Percentiles rank a stretch among this genome's conserved stretches.
phyloP scores from a whole-genome alignment of 2,797 vertebrate genomes.

The Hirundo rustica region DNA sequence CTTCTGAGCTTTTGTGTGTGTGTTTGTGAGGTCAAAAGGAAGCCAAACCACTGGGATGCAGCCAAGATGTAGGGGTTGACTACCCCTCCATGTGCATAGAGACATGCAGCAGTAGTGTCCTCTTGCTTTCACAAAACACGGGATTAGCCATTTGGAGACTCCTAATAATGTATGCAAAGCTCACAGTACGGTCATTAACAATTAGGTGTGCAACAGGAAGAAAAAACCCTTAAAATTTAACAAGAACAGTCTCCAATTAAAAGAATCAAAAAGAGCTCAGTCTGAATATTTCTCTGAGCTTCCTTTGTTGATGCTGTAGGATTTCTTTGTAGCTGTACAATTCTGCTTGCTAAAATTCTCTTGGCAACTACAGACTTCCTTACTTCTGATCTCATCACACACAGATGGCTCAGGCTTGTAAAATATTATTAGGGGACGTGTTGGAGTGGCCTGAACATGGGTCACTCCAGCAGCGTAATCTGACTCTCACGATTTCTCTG shows the following conservation, averaged over 20 bases:
- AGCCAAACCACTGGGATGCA: not conserved
- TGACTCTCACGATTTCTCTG: slow-evolving; percentile 26
- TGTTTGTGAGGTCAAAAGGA: not conserved
- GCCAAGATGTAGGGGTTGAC: not conserved
- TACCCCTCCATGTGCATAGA: not conserved
- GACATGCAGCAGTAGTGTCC: not conserved
- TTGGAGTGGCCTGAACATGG: slow-evolving; percentile 58
- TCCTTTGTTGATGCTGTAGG: slow-evolving; percentile 22
- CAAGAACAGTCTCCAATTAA: not conserved
- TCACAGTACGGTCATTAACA: not conserved
- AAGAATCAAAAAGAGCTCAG: not conserved
- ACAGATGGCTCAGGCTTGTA: slow-evolving; percentile 65
- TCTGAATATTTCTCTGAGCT: slow-evolving; percentile 3
- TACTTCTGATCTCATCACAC: slow-evolving; percentile 69
- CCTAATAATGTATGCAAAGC: not conserved
- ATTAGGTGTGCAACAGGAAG: not conserved
- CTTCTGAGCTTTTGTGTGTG: not conserved
- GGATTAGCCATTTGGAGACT: not conserved
- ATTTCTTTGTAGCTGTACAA: slow-evolving; percentile 45
- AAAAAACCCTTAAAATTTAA: not conserved
- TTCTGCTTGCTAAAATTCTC: slow-evolving; percentile 57
- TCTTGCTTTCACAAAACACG: not conserved
- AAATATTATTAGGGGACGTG: slow-evolving; percentile 63
- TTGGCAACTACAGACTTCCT: slow-evolving; percentile 65
- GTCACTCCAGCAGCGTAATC: slow-evolving; percentile 55